Evolutionary conservation across 37 sponge, comb jelly and placozoan species (phyloP).

Genomic region (Chondrosia reniformis): DNA sequence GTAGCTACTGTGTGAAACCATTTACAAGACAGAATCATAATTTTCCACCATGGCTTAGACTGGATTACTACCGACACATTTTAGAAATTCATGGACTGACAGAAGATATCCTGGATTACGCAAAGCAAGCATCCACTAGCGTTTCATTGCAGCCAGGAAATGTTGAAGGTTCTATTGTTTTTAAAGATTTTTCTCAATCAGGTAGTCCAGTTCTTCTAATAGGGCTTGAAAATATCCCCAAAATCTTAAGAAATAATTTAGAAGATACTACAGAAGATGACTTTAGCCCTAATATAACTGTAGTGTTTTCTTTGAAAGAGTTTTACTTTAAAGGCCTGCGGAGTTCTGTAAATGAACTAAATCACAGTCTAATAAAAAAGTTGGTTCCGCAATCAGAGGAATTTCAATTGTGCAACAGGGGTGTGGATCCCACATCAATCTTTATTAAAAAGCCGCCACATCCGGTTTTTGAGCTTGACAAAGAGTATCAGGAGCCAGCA

Average conservation of each 20-base stretch:
- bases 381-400: background rate
- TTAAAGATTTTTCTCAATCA: too few relatives aligned
- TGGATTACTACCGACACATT: too few relatives aligned
- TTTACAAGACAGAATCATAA: too few relatives aligned
- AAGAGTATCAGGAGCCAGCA: constrained; percentile 13
- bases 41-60: too few relatives aligned
- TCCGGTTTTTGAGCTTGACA: background rate
- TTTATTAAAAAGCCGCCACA: background rate
- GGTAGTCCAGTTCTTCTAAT: background rate
- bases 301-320: constrained; percentile 9
- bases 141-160: background rate
- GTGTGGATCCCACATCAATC: too few relatives aligned
- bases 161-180: background rate
- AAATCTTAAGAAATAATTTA: background rate
- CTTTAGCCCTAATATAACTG: background rate
- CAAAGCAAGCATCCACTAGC: constrained; percentile 11
- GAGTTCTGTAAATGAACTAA: background rate
- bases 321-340: constrained; percentile 11
- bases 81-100: constrained; percentile 3
- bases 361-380: background rate
- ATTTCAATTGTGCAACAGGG: too few relatives aligned
- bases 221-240: background rate
- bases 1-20: too few relatives aligned
- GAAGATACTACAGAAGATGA: too few relatives aligned
- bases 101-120: constrained; percentile 4